These are phyloP conservation scores for Drosophila erecta DNA, from an alignment of 1,140 invertebrate species.

Conservation along the genomic window DNA sequence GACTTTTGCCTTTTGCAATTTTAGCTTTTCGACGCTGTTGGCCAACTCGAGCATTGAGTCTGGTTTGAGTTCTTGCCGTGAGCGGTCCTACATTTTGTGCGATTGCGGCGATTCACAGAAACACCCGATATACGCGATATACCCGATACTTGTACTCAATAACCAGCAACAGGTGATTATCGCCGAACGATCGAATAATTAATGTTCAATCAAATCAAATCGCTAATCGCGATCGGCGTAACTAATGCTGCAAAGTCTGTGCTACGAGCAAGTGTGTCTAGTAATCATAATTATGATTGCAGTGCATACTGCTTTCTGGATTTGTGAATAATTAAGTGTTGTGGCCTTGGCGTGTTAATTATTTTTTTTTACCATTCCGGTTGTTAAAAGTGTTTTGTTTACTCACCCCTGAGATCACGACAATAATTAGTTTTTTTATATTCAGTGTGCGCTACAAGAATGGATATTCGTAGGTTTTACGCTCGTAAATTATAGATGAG, in stretches of 20 bases:
- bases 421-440: neutral
- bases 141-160: neutral
- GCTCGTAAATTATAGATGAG: neutral
- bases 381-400: constrained; percentile 13
- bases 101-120: neutral
- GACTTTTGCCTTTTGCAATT: constrained; percentile 21
- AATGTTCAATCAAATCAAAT: too few species aligned
- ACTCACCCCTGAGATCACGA: neutral
- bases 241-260: neutral
- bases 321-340: constrained; percentile 24
- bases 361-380: constrained; percentile 7
- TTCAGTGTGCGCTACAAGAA: neutral
- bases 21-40: constrained; percentile 52
- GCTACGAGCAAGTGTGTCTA: too few species aligned
- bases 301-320: neutral
- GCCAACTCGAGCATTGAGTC: constrained; percentile 78
- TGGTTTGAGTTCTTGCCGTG: constrained; percentile 77
- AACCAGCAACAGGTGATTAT: constrained; percentile 15
- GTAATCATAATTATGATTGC: neutral
- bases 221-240: neutral
- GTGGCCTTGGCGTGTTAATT: constrained; percentile 17
- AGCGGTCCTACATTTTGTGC: constrained; percentile 39
- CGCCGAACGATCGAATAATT: neutral
- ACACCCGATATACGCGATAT: neutral
- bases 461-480: neutral